Percentiles rank a stretch among this genome's conserved stretches.
These are phyloP conservation scores for Brotogeris chrysoptera DNA, from an alignment of 2,797 vertebrate genomes.

Conservation along the genomic window DNA sequence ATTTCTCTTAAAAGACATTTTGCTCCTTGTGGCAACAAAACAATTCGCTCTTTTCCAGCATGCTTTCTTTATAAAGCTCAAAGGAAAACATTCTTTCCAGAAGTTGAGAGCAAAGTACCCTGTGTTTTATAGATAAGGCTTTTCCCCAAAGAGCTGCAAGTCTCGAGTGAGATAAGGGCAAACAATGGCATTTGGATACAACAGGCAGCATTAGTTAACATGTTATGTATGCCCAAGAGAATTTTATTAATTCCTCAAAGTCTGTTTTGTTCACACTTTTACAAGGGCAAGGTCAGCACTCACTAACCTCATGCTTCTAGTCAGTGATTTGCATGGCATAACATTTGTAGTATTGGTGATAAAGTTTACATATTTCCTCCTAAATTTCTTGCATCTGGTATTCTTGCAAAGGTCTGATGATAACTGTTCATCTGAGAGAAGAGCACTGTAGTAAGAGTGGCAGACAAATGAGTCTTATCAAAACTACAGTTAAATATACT, in stretches of 20 bases:
- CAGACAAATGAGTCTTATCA: background rate
- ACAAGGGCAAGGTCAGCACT: background rate
- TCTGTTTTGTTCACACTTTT: background rate
- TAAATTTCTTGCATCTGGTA: background rate
- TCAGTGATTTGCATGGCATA: background rate
- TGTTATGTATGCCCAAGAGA: background rate
- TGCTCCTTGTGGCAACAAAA: background rate
- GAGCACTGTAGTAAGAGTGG: background rate
- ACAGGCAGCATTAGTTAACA: background rate
- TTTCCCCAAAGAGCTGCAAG: background rate
- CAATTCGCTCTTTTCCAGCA: background rate
- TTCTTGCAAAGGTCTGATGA: background rate
- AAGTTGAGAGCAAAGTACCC: background rate
- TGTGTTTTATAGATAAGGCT: background rate
- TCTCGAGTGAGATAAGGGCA: background rate
- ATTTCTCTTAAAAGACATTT: background rate
- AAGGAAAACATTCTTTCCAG: background rate
- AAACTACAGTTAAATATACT: background rate
- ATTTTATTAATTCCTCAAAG: background rate
- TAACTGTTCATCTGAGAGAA: background rate
- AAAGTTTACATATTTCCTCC: background rate
- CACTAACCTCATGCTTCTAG: background rate
- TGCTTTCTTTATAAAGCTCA: background rate
- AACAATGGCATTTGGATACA: background rate
- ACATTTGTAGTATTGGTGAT: background rate